A percentile compares a stretch with the other conserved stretches of the same genome.
phyloP scores from a whole-genome alignment of 2,888 invertebrate genomes.

The Pecten maximus region DNA sequence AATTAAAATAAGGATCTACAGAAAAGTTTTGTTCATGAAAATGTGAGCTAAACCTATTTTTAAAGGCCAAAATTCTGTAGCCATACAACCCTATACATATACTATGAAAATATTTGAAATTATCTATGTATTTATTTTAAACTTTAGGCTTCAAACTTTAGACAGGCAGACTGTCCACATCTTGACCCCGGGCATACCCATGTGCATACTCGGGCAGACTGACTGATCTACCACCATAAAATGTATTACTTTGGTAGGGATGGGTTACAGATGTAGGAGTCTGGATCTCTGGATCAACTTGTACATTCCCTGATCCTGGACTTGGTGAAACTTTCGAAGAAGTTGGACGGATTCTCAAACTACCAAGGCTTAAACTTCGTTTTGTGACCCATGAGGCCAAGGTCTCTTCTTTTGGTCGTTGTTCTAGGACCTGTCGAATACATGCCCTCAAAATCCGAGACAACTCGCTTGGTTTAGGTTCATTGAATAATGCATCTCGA shows the following conservation, averaged over 20 bases:
- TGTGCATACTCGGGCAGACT: background rate
- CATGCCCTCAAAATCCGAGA: conserved; percentile 75
- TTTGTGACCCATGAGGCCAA: conserved; percentile 76
- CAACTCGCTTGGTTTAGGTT: conserved; percentile 71
- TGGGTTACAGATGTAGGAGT: conserved; percentile 30
- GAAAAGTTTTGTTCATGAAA: conserved; percentile 52
- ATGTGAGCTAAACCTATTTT: conserved; percentile 44
- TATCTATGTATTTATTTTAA: background rate
- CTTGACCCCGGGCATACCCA: background rate
- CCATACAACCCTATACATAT: background rate
- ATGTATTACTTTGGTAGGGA: background rate
- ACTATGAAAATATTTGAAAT: background rate
- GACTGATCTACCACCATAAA: background rate
- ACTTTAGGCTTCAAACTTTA: background rate
- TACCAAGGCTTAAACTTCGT: conserved; percentile 73
- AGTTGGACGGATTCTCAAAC: conserved; percentile 66
- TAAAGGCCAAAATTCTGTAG: background rate
- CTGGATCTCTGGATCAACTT: conserved; percentile 42
- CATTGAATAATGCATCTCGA: conserved; percentile 72
- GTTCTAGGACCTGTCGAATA: conserved; percentile 73
- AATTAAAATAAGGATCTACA: too few relatives aligned
- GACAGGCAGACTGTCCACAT: background rate
- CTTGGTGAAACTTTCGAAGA: conserved; percentile 63
- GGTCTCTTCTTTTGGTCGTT: conserved; percentile 75
- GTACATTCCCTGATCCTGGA: conserved; percentile 24